phyloP scores from a whole-genome alignment of 2,888 invertebrate species.

The Diogma glabrata region DNA sequence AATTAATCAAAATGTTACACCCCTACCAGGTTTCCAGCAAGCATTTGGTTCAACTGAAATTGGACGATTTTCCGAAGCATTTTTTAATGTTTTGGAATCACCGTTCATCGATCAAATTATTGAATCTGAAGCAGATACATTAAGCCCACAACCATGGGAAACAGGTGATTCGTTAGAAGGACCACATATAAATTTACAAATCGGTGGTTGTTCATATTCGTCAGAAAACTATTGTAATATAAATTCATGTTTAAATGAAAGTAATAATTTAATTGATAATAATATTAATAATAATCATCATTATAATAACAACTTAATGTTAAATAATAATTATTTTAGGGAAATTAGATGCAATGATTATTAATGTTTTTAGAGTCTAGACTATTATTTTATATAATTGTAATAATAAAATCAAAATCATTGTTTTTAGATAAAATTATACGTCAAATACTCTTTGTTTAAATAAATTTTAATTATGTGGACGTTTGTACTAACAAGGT shows the following conservation, averaged over 20 bases:
- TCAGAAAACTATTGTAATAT: slow-evolving; percentile 3
- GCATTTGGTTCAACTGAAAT: slow-evolving; percentile 79
- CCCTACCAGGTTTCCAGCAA: slow-evolving; percentile 71
- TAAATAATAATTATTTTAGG: slow-evolving; percentile 17
- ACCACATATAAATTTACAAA: slow-evolving; percentile 23
- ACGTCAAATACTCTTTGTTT: too few relatives aligned
- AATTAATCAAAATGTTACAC: slow-evolving; percentile 32
- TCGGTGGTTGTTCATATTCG: slow-evolving; percentile 20
- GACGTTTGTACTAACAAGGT: too few relatives aligned
- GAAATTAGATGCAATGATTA: slow-evolving; percentile 24
- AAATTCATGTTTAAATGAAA: slow-evolving; percentile 1
- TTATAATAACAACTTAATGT: too few relatives aligned
- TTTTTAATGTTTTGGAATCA: slow-evolving; percentile 33
- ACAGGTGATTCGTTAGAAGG: slow-evolving; percentile 23
- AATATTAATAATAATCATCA: slow-evolving; percentile 7
- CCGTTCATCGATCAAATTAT: slow-evolving; percentile 22
- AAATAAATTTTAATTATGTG: too few relatives aligned
- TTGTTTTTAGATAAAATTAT: too few relatives aligned
- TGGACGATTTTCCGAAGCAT: slow-evolving; percentile 68
- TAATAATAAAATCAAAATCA: too few relatives aligned
- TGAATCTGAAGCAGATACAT: slow-evolving; percentile 23
- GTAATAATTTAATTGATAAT: slow-evolving; percentile 6
- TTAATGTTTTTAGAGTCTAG: too few relatives aligned
- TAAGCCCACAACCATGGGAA: slow-evolving; percentile 24
- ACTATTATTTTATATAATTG: too few relatives aligned